Base-by-base conservation (phyloP, 2,113 vertebrate species). In the Ursus arctos region DNA sequence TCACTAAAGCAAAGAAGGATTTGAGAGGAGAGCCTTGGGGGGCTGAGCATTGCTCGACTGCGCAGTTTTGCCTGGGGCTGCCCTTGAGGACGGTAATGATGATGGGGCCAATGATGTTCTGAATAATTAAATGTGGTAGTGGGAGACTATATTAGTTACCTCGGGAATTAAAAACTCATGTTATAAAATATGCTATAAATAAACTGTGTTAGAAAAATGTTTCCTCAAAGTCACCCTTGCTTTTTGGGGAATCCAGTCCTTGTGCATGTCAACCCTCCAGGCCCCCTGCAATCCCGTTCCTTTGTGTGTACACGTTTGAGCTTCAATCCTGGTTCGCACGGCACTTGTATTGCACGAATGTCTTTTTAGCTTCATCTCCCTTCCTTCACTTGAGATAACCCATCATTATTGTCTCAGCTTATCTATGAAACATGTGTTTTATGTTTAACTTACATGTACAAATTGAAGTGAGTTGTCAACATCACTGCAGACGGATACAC, bases 381-480 rank as follows among this genome's bases (percentile, higher is more conserved):
- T 93, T 79, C 65, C 77, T 84, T 95, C 61, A 21, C 28, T 51
- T 33, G 67, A 71, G 43, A 95, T 91, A 95, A 74, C 40, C 55
- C 72, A 83, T 72, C 79, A 92, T 49, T 74, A 80, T 26, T 33
- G 55, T 40, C 72, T 96, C 65, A 31, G 43, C 31, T 65, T 65
- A 87, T 61, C 92, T 83, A 51, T 15, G 49, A 93, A 96, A 95
- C 53, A 6, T 49, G 74, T 67, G 89, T 69, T 87, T 93, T 57
- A 43, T 61, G 82, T 79, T 95, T 91, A 89, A 71, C 55, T 40
- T 97, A 55, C 61, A 80, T 1, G 87, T 28, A 61, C 40, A 86
- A 9, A 82, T 16, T 93, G 77, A 96, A 92, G 22, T 28, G 15
- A 13, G 43, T 22, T 76, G 21, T 89, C 94, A 83, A 18, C 61